Base-by-base conservation (phyloP, 1,140 invertebrate genomes). In the Scaptomyza graminum region DNA sequence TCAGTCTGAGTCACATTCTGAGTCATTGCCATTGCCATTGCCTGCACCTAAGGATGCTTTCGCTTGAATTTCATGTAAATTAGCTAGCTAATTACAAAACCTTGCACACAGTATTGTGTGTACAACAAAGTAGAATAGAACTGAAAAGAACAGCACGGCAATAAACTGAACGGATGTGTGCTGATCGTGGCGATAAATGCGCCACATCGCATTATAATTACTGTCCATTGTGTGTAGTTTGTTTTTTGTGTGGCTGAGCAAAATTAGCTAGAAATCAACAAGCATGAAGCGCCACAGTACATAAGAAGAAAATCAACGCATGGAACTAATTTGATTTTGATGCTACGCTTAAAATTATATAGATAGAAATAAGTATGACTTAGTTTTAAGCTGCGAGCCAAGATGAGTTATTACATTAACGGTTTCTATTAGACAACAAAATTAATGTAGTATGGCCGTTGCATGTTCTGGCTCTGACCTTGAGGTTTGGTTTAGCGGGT, bases 251-350 rank as follows among this genome's bases (percentile, higher is more conserved):
- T 78, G 44, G 52, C 64, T 83, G 69, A 54, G 81, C 69, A 65
- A 82, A 83, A 87, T 87, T 88, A 87, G 83, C 83, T 88, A 60
- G 79, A 87, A 87, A 87, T 64, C 83, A 87, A 46, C 72, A 75
- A 87, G 83, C 83, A 87, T 87, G 83, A 87, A 87, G 83, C 65
- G 72, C 74, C 81, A 72, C 65, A 65, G 16, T 44, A 18, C 49
- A 47, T 55, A 69, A 31, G 52, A 88, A 79, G 83, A 87, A 88
- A 88, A 88, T 88, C 83, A 87, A 50, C 78, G 79, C 79, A 83
- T 67, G 83, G 83, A 87, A 87, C 83, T 87, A 87, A 87, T 87
- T 87, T 88, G 83, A 88, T 87, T 88, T 87, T 87, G 83, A 87
- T 87, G 83, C 72, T 79, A 83, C 72, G 52, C 55, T 64, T 56